Percentiles rank a stretch among this genome's conserved stretches.
These are phyloP conservation scores for Megastigmus dorsalis DNA, from an alignment of 2,888 invertebrate genomes.

Conservation along the genomic window DNA sequence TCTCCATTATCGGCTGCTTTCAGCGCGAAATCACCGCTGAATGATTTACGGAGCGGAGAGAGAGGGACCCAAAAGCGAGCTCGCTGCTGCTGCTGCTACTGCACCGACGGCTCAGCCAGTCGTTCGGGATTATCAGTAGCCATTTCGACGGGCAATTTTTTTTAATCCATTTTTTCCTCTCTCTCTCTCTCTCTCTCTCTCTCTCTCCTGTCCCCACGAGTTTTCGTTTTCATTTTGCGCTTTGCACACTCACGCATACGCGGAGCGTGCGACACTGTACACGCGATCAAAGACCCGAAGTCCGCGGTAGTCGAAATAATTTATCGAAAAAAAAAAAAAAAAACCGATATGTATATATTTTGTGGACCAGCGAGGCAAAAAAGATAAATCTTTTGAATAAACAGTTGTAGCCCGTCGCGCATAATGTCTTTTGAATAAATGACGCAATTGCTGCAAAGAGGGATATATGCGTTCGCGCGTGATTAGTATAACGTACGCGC, in stretches of 20 bases:
- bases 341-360: too few relatives aligned
- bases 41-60: slow-evolving; percentile 58
- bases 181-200: not conserved
- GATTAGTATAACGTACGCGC: not conserved
- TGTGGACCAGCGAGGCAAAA: not conserved
- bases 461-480: not conserved
- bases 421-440: slow-evolving; percentile 27
- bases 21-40: slow-evolving; percentile 51
- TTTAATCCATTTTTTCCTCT: not conserved
- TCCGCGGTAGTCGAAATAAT: not conserved
- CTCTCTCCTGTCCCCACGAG: too few relatives aligned
- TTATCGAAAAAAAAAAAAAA: too few relatives aligned
- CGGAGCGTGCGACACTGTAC: too few relatives aligned
- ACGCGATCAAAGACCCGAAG: slow-evolving; percentile 1
- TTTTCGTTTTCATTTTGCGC: not conserved
- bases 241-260: too few relatives aligned
- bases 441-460: not conserved
- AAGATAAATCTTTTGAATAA: slow-evolving; percentile 19
- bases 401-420: not conserved
- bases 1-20: slow-evolving; percentile 51
- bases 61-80: too few relatives aligned
- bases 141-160: not conserved
- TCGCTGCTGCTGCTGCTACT: too few relatives aligned
- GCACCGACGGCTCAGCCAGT: not conserved
- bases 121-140: slow-evolving; percentile 28